Evolutionary conservation across 2,797 vertebrate species (phyloP).

Genomic region (Phylloscopus collybita): DNA sequence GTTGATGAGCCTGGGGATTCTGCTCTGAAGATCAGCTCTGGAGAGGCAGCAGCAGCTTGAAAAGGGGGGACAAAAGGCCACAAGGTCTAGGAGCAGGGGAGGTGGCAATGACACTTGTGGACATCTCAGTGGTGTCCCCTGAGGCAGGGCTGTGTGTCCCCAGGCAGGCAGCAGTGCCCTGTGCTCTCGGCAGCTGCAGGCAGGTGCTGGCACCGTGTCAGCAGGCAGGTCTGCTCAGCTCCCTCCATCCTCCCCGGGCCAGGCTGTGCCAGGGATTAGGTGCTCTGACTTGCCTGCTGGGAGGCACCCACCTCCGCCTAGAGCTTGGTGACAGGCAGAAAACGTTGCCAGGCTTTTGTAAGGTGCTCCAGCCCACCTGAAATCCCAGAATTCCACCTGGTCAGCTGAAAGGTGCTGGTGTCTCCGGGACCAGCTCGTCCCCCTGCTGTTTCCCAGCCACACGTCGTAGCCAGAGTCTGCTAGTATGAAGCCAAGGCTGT

Average conservation of each 20-base stretch:
- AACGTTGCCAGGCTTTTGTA: background rate
- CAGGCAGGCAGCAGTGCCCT: fast-evolving
- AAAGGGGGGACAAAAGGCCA: background rate
- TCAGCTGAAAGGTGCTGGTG: conserved; percentile 52
- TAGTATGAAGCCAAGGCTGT: conserved; percentile 75
- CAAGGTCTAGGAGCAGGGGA: background rate
- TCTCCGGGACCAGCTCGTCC: conserved; percentile 61
- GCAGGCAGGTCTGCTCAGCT: background rate
- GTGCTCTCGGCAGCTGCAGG: background rate
- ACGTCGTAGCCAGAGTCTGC: conserved; percentile 74
- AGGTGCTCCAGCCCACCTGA: conserved; percentile 55
- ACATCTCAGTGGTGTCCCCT: background rate
- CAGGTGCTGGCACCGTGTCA: background rate
- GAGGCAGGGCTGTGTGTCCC: background rate
- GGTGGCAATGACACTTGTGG: background rate
- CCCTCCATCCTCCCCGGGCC: background rate
- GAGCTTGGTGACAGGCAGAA: background rate
- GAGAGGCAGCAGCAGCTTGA: background rate
- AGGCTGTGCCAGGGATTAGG: background rate
- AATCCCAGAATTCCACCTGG: conserved; percentile 71
- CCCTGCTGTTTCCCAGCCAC: conserved; percentile 74
- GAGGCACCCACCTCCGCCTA: background rate
- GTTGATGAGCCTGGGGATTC: background rate
- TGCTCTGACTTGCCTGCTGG: background rate
- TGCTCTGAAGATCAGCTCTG: background rate